phyloP scores from a whole-genome alignment of 2,797 vertebrate species.

The Phoxinus dragarum region DNA sequence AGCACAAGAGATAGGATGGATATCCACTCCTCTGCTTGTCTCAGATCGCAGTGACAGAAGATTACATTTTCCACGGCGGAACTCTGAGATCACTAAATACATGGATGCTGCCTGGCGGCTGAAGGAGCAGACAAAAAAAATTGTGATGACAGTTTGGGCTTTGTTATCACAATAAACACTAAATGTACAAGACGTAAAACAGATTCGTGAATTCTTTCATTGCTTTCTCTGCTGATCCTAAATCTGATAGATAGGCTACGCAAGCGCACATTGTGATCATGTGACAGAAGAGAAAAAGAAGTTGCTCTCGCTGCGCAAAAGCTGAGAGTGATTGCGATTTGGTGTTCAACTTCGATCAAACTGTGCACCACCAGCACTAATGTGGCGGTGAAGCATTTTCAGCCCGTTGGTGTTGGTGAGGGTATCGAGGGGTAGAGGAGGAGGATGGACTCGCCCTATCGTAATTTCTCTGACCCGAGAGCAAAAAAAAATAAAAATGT shows the following conservation, averaged over 20 bases:
- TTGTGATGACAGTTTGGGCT: conserved; percentile 44
- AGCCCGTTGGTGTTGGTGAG: too few relatives aligned
- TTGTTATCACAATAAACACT: neutral
- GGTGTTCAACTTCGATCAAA: neutral
- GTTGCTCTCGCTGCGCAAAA: neutral
- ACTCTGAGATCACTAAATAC: conserved; percentile 82
- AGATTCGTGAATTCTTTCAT: too few relatives aligned
- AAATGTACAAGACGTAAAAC: too few relatives aligned
- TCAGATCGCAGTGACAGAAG: conserved; percentile 75
- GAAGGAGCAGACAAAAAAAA: conserved; percentile 67
- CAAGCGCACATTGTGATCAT: neutral
- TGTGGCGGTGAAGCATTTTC: neutral
- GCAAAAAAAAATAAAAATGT: too few relatives aligned
- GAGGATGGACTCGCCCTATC: too few relatives aligned
- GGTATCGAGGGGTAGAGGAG: too few relatives aligned
- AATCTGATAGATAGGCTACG: too few relatives aligned
- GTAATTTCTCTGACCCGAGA: too few relatives aligned
- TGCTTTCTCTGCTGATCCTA: neutral
- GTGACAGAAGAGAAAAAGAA: neutral
- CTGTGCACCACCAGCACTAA: neutral
- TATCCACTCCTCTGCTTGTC: conserved; percentile 79
- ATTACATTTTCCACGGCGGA: conserved; percentile 76
- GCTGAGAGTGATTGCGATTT: neutral
- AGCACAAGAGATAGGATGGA: conserved; percentile 92
- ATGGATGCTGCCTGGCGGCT: conserved; percentile 72